Evolutionary conservation across 2,113 vertebrate species (phyloP).

Genomic region (Silurus asotus): DNA sequence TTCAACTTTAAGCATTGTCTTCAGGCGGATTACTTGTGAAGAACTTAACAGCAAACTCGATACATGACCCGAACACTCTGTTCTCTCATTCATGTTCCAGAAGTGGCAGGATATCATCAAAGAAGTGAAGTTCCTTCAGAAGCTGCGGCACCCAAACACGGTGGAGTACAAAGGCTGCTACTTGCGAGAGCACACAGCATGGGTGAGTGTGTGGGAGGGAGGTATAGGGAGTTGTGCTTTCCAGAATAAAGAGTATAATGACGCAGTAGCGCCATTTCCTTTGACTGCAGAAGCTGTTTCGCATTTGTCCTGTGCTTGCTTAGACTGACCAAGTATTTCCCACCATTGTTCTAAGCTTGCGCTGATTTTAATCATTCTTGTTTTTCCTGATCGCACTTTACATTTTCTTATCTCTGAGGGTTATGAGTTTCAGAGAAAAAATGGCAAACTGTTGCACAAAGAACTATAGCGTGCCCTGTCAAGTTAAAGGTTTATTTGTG

Average conservation of each 20-base stretch:
- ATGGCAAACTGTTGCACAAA: background rate
- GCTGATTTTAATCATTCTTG: background rate
- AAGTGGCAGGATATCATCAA: constrained; percentile 97
- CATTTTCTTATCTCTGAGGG: background rate
- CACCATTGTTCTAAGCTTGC: background rate
- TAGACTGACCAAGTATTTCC: constrained; percentile 2
- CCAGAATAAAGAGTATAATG: constrained; percentile 24
- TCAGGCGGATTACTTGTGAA: background rate
- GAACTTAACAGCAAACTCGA: background rate
- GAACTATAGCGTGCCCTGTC: background rate
- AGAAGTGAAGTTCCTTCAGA: constrained; percentile 91
- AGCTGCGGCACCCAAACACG: constrained; percentile 89
- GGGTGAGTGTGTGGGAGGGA: constrained; percentile 74
- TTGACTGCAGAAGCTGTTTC: background rate
- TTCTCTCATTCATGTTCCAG: constrained; percentile 63
- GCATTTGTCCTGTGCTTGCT: background rate
- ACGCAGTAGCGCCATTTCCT: constrained; percentile 40
- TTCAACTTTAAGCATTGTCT: background rate
- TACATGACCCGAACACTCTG: constrained; percentile 9
- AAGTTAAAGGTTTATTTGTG: background rate
- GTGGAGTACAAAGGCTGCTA: constrained; percentile 92
- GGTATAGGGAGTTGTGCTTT: constrained; percentile 2
- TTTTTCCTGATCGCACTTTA: background rate
- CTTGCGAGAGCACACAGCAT: constrained; percentile 90
- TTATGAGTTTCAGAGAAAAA: background rate